A percentile compares a stretch with the other conserved stretches of the same genome.
Evolutionary conservation across 2,888 invertebrate species (phyloP).

Genomic region (Homarus gammarus): DNA sequence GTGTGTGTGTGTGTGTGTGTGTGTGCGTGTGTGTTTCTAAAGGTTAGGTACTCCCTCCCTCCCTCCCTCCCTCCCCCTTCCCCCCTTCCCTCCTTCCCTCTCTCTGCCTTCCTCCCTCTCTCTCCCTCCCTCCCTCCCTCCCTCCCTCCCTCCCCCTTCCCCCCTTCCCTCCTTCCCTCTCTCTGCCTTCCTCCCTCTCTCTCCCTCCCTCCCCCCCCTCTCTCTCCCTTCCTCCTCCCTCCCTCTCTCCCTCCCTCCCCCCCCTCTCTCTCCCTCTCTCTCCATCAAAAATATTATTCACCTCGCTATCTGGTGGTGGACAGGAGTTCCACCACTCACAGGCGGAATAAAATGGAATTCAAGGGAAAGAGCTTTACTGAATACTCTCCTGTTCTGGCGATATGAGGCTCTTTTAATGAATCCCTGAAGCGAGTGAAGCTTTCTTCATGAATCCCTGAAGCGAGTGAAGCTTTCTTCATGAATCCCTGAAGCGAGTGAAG

Average conservation of each 20-base stretch:
- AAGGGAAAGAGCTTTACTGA: too few species aligned
- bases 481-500: too few species aligned
- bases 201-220: neutral
- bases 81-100: neutral
- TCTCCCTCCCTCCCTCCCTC: neutral
- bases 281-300: too few species aligned
- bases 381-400: too few species aligned
- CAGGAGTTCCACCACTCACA: too few species aligned
- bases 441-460: too few species aligned
- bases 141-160: neutral
- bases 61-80: constrained; percentile 9
- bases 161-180: neutral
- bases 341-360: too few species aligned
- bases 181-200: neutral
- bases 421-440: too few species aligned
- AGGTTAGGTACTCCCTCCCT: constrained; percentile 9
- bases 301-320: too few species aligned
- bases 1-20: neutral
- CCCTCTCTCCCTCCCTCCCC: constrained; percentile 18
- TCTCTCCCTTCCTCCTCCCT: constrained; percentile 4
- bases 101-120: neutral
- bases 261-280: constrained; percentile 14
- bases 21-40: neutral
- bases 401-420: too few species aligned
- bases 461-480: too few species aligned